Percentiles rank a stretch among this genome's conserved stretches.
These are phyloP conservation scores for Cyprinus carpio DNA, from an alignment of 2,113 vertebrate species.

Conservation along the genomic window DNA sequence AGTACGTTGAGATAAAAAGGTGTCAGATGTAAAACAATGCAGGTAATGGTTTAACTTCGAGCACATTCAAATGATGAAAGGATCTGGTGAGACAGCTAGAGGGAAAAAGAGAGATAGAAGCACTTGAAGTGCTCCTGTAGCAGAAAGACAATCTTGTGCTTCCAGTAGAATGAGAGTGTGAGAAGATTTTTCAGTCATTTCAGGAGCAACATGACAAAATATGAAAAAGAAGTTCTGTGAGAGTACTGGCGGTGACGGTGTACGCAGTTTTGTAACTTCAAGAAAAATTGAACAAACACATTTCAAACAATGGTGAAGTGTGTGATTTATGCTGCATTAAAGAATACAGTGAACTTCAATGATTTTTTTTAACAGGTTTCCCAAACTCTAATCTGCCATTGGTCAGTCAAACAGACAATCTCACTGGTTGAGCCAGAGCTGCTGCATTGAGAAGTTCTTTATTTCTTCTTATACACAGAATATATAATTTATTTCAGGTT, in stretches of 20 bases:
- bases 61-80: background rate
- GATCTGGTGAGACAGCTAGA: background rate
- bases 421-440: background rate
- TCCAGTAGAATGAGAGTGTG: background rate
- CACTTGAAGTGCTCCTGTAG: background rate
- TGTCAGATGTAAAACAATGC: background rate
- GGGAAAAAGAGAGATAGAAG: background rate
- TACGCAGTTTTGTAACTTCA: background rate
- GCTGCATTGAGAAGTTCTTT: background rate
- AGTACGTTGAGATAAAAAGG: background rate
- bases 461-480: background rate
- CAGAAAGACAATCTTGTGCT: conserved; percentile 18
- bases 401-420: background rate
- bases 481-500: background rate
- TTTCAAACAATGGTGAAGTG: background rate
- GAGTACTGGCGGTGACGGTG: background rate
- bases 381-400: background rate
- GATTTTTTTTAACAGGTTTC: background rate
- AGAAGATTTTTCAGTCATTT: background rate
- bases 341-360: background rate
- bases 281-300: background rate
- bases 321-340: background rate
- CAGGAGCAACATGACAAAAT: background rate
- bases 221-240: background rate
- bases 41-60: background rate